Evolutionary conservation across 2,113 vertebrate species (phyloP).

Genomic region (Odontesthes bonariensis): DNA sequence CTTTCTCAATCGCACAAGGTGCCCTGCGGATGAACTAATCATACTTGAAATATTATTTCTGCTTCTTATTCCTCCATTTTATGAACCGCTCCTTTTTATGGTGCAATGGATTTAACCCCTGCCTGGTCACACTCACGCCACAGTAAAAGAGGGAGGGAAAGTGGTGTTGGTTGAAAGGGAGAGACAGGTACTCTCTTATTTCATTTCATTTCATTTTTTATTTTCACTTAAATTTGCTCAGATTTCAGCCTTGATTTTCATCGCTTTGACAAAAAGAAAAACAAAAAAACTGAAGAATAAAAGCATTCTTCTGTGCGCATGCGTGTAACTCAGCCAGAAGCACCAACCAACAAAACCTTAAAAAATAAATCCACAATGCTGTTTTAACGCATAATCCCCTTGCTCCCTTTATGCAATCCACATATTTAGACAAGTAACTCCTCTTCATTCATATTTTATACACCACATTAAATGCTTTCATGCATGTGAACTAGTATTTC

Average conservation of each 20-base stretch:
- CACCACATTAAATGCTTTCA: conserved; percentile 36
- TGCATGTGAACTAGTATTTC: neutral
- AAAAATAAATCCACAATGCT: conserved; percentile 47
- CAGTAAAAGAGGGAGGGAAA: conserved; percentile 36
- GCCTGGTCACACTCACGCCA: conserved; percentile 71
- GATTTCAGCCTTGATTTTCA: conserved; percentile 53
- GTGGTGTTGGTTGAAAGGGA: conserved; percentile 46
- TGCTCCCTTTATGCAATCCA: conserved; percentile 61
- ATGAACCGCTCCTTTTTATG: conserved; percentile 87
- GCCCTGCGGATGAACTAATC: conserved; percentile 89
- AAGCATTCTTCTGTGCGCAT: conserved; percentile 40
- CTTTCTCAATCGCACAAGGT: conserved; percentile 84
- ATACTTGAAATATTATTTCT: conserved; percentile 92
- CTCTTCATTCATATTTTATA: conserved; percentile 61
- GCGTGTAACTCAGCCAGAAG: conserved; percentile 33
- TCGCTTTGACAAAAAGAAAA: neutral
- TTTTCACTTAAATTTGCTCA: conserved; percentile 59
- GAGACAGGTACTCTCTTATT: conserved; percentile 21
- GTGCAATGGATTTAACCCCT: conserved; percentile 86
- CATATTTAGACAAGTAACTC: conserved; percentile 64
- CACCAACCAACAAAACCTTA: conserved; percentile 39
- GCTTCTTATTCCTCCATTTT: conserved; percentile 87
- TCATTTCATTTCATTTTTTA: conserved; percentile 51
- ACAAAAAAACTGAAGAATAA: neutral
- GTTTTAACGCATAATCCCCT: conserved; percentile 46